Conservation (phyloP, 1,140 invertebrate genomes). For the Bombus terrestris region DNA sequence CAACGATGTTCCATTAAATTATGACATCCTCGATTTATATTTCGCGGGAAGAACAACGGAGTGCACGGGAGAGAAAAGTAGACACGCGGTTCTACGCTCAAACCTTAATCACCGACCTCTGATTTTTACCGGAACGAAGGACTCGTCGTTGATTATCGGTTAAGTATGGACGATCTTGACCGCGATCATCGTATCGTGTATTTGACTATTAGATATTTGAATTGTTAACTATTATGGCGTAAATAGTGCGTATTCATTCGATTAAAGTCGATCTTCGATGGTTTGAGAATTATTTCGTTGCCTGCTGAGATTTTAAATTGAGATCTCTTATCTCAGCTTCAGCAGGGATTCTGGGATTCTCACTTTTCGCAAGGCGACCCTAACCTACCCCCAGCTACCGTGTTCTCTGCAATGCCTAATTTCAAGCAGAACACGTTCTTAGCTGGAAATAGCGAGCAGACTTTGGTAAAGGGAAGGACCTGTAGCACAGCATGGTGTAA, state of each 20-base stretch:
- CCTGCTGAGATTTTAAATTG: background rate
- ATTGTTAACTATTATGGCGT: background rate
- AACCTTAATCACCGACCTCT: constrained; percentile 12
- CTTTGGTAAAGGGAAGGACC: background rate
- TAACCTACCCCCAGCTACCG: no score
- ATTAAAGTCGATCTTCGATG: background rate
- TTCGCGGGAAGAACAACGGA: constrained; percentile 47
- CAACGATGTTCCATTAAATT: constrained; percentile 59
- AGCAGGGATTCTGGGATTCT: no score
- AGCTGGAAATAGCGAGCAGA: constrained; percentile 56
- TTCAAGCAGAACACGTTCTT: constrained; percentile 43
- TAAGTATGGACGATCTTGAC: background rate
- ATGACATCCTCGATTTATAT: constrained; percentile 57
- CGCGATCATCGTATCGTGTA: no score
- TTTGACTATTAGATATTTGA: no score
- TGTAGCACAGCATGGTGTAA: background rate
- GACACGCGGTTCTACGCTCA: no score
- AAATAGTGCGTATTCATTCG: background rate
- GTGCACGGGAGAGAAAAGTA: background rate
- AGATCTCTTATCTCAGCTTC: background rate
- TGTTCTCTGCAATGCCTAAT: background rate
- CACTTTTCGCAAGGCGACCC: no score
- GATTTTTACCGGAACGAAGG: background rate
- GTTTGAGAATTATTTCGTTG: background rate
- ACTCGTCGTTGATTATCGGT: background rate